Percentiles rank a stretch among this genome's conserved stretches.
Evolutionary conservation across 2,797 vertebrate genomes (phyloP).

Genomic region (Novumbra hubbsi): DNA sequence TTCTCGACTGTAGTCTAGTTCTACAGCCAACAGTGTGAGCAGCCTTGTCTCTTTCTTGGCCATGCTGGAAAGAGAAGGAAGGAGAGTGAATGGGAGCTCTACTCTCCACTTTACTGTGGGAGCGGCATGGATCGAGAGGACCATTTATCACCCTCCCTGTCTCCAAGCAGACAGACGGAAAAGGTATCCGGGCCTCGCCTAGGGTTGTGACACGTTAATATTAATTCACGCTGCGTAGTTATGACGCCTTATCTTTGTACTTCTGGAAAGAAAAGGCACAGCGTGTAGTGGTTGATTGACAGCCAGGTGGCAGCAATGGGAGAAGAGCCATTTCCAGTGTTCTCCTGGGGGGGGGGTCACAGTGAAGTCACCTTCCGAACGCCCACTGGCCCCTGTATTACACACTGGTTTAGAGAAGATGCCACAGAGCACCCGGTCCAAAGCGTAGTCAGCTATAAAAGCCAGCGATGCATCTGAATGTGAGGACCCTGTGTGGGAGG

Average conservation of each 20-base stretch:
- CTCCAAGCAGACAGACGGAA: conserved; percentile 19
- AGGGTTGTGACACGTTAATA: conserved; percentile 61
- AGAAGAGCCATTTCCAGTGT: conserved; percentile 26
- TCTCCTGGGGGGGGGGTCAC: conserved; percentile 22
- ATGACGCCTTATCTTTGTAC: conserved; percentile 61
- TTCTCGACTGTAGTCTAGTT: background rate
- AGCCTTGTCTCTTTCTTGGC: conserved; percentile 44
- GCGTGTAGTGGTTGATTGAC: conserved; percentile 57
- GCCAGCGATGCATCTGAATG: background rate
- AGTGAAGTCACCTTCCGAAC: background rate
- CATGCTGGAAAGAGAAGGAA: conserved; percentile 6
- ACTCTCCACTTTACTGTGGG: conserved; percentile 16
- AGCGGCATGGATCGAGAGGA: background rate
- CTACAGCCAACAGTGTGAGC: background rate
- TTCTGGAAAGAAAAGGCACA: conserved; percentile 29
- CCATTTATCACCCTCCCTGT: conserved; percentile 23
- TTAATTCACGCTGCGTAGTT: conserved; percentile 48
- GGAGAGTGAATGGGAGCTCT: conserved; percentile 20
- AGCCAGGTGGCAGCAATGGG: conserved; percentile 56
- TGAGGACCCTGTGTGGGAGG: conserved; percentile 4
- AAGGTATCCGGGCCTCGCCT: conserved; percentile 31
- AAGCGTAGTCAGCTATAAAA: background rate
- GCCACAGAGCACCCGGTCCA: background rate
- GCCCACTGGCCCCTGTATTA: background rate
- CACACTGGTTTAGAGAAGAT: background rate